Evolutionary conservation across 2,888 invertebrate genomes (phyloP), one percentile per base, ranked within the genome.

Genomic region (Onchidella celtica): DNA sequence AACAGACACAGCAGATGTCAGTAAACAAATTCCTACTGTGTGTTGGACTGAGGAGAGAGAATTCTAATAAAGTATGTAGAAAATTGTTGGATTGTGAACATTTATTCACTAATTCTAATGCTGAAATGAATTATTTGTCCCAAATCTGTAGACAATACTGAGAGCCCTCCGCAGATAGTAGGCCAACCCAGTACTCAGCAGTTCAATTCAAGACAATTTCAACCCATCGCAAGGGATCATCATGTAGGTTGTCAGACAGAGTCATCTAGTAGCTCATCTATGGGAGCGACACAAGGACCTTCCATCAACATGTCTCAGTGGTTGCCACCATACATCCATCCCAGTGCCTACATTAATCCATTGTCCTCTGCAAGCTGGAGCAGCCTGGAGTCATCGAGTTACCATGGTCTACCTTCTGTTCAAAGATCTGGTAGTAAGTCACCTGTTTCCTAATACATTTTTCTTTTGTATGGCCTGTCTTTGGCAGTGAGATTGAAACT

Each of bases 321-420:
- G 36, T 59, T 73, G 0, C 73, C 73, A 6, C 73, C 73, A 36
- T 73, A 73, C 61, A 38, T 59, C 61, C 55, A 24, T 27, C 27
- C 73, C 4, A 27, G 2, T n/a, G 34, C 61, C 2, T 73, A 36
- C 27, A 36, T 36, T 4, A 61, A 24, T 24, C 38, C 59, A 11
- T 17, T 65, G 11, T 75, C 65, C n/a, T 59, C 75, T 6, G 47
- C n/a, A 17, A 75, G 75, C 29, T 47, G 38, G 63, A 75, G 75
- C 40, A 75, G 75, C 9, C 29, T 34, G 17, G 75, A 75, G 24
- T 75, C 65, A 32, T 75, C 75, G 9, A 6, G 27, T 34, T 75
- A 75, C 32, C 75, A 75, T 1, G 65, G 65, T 47, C 75, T 75
- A 65, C 75, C 75, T 27, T 32, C 24, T 11, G 61, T 61, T 14